Base-by-base conservation (phyloP, 2,113 vertebrate species). In the Benthochromis sp. region DNA sequence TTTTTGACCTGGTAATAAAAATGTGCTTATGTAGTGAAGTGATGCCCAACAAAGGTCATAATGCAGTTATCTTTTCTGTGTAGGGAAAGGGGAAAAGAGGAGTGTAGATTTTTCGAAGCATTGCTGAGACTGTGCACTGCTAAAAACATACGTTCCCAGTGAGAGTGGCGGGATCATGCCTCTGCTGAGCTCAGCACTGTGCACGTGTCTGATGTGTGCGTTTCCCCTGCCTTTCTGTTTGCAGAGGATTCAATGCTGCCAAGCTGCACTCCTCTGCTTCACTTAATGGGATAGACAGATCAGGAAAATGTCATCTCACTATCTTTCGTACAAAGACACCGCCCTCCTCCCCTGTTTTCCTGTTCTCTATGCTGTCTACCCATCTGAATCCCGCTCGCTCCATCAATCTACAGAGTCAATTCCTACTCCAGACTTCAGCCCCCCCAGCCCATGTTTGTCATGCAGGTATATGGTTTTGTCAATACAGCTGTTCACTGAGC, bases 171-270 rank as follows among this genome's bases (percentile, higher is more conserved):
- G 85, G 94, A 92, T 82, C 86, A 71, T 34, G 55, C 78, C 81
- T 89, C 80, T 90, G 93, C 94, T 94, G 93, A 96, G 91, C 90
- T 95, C 92, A 95, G 93, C 90, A 5, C n/a, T 87, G 90, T 27
- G 38, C 17, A 27, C 8, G 83, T 69, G 45, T 90, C 31, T 87
- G 86, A 82, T 89, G 87, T 89, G 85, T 90, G 86, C 66, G 10
- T 73, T 79, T 85, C 57, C 81, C 34, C 45, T 85, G 87, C 86
- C 71, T 88, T 69, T 92, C 83, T 90, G 76, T 90, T 86, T 82
- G 61, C 24, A 7, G 59, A 90, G 85, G 88, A 93, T 78, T 84
- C 29, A 6, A 53, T 55, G 54, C 90, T 89, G 92, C 90, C 89
- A 91, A 88, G 90, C 83, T 90, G 84, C 92, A 57, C 84, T 91